These are phyloP conservation scores for Cyprinodon variegatus DNA, from an alignment of 2,113 vertebrate genomes.

Conservation along the genomic window DNA sequence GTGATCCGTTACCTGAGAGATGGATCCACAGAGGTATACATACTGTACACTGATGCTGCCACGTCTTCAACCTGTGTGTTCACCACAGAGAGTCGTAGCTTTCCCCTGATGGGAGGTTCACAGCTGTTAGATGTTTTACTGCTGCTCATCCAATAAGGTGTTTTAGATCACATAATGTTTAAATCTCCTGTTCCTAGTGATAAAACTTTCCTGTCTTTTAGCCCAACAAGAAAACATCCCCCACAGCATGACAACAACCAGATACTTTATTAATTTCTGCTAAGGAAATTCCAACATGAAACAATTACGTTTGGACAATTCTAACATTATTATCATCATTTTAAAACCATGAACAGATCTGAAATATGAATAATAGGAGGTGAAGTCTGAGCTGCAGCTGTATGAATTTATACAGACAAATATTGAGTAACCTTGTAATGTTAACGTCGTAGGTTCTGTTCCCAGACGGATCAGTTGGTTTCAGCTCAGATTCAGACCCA, in stretches of 20 bases:
- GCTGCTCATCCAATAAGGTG: not conserved
- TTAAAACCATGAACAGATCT: no score
- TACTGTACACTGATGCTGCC: not conserved
- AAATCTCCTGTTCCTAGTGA: not conserved
- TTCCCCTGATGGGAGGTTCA: not conserved
- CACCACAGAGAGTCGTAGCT: no score
- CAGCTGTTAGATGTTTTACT: not conserved
- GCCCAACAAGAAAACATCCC: no score
- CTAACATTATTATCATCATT: no score
- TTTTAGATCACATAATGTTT: not conserved
- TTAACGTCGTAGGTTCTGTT: constrained; percentile 86
- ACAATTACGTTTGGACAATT: no score
- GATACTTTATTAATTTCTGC: no score
- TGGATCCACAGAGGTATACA: constrained; percentile 85
- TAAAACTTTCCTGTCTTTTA: no score
- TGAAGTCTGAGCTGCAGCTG: not conserved
- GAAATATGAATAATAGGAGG: no score
- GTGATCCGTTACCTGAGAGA: constrained; percentile 87
- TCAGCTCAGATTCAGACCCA: constrained; percentile 84
- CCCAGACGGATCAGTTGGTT: constrained; percentile 87
- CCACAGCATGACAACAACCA: no score
- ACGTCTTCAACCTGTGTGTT: not conserved
- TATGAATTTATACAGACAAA: not conserved
- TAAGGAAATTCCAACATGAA: not conserved
- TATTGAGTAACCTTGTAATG: not conserved